A percentile compares a stretch with the other conserved stretches of the same genome.
phyloP scores from a whole-genome alignment of 2,113 vertebrate genomes.

The Pterocles orientalis region DNA sequence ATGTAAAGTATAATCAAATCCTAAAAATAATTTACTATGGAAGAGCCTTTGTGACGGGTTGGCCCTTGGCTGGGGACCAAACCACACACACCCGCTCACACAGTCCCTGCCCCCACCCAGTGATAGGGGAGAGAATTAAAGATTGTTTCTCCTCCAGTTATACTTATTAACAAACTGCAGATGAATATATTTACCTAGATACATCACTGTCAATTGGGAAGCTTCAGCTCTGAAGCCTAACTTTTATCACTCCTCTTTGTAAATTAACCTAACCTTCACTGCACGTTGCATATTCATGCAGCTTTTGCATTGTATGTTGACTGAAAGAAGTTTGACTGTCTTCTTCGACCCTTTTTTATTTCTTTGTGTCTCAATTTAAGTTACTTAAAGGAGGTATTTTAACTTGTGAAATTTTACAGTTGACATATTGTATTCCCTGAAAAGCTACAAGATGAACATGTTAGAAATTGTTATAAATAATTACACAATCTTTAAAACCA shows the following conservation, averaged over 20 bases:
- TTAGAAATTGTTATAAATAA: not conserved
- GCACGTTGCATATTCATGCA: not conserved
- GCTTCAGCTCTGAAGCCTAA: not conserved
- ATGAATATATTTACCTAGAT: not conserved
- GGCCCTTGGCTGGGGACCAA: too few species aligned
- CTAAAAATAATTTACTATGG: not conserved
- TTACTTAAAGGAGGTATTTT: not conserved
- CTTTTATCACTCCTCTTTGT: not conserved
- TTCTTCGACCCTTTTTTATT: not conserved
- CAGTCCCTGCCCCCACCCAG: too few species aligned
- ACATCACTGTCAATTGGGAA: not conserved
- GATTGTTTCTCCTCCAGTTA: not conserved
- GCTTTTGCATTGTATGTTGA: not conserved
- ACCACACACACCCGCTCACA: too few species aligned
- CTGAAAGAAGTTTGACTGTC: not conserved
- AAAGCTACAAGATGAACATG: not conserved
- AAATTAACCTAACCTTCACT: not conserved
- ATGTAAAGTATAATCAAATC: not conserved
- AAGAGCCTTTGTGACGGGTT: not conserved
- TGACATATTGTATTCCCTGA: not conserved
- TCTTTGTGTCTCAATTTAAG: not conserved
- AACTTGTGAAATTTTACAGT: not conserved
- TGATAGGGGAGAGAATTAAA: too few species aligned
- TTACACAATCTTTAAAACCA: not conserved
- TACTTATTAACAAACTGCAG: not conserved